Conservation (phyloP, 2,888 invertebrate species). For the Acanthosepion esculentum region DNA sequence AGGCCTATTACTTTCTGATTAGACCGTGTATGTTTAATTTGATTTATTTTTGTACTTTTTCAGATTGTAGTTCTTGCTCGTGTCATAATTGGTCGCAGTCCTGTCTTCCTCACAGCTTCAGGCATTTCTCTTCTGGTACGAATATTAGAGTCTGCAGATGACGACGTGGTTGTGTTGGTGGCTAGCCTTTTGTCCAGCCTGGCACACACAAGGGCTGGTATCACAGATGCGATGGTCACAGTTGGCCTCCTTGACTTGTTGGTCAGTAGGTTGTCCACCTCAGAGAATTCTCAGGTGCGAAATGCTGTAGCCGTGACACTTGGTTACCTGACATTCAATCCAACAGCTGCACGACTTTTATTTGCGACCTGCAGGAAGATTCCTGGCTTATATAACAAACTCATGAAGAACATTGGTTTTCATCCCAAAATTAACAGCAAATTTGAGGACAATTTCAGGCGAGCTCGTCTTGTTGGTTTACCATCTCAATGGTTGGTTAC, state of each 20-base stretch:
- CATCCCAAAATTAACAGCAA: constrained; percentile 71
- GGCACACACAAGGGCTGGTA: constrained; percentile 74
- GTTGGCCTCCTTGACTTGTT: constrained; percentile 72
- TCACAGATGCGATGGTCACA: constrained; percentile 75
- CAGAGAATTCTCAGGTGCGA: constrained; percentile 68
- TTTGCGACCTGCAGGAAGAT: constrained; percentile 70
- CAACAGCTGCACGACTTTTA: constrained; percentile 72
- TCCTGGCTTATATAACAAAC: constrained; percentile 69
- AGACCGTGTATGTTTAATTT: too few species aligned
- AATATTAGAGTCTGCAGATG: constrained; percentile 67
- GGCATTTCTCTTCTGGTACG: constrained; percentile 72
- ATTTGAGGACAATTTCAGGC: constrained; percentile 72
- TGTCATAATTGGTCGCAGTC: constrained; percentile 72
- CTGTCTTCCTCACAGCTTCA: constrained; percentile 72
- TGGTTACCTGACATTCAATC: constrained; percentile 74
- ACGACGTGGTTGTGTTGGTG: constrained; percentile 72
- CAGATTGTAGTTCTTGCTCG: constrained; percentile 74
- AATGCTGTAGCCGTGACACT: constrained; percentile 72
- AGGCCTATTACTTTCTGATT: too few species aligned
- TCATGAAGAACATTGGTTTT: constrained; percentile 71
- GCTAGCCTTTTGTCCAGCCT: constrained; percentile 73
- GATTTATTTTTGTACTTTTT: constrained; percentile 43
- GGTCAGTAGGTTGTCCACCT: constrained; percentile 64
- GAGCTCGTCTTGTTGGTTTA: constrained; percentile 71
- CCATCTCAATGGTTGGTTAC: constrained; percentile 72